Percentiles rank a stretch among this genome's conserved stretches.
Conservation (phyloP, 2,113 vertebrate species). For the Corythornis madagascariensis region DNA sequence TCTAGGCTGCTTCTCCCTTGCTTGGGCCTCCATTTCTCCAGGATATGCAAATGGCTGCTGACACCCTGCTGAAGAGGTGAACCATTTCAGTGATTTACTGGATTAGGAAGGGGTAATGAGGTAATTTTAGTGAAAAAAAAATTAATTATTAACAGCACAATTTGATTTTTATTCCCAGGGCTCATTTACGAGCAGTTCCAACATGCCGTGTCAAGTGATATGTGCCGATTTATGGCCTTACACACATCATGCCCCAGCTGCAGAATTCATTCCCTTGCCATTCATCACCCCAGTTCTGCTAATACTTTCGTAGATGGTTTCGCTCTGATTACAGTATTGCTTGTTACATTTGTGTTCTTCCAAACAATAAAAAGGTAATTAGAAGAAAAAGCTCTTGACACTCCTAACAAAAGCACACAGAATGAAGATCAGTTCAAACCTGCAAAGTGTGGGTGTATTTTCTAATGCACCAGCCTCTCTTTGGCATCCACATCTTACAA, state of each 20-base stretch:
- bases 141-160: background rate
- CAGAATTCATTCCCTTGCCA: background rate
- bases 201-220: background rate
- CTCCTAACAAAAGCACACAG: background rate
- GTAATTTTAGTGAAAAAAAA: background rate
- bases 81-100: background rate
- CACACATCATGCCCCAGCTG: background rate
- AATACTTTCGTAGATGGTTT: background rate
- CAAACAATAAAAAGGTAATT: constrained; percentile 14
- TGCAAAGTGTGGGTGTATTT: background rate
- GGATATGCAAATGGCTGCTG: fast-evolving
- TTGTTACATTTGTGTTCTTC: background rate
- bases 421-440: background rate
- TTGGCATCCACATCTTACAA: background rate
- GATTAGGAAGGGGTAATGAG: background rate
- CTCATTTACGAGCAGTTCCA: background rate
- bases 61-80: background rate
- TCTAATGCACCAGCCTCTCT: background rate
- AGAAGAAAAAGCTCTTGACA: background rate
- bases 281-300: background rate
- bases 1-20: background rate
- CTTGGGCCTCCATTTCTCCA: background rate
- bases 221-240: background rate
- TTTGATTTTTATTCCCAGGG: constrained; percentile 10
- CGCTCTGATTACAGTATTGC: background rate